A percentile compares a stretch with the other conserved stretches of the same genome.
Evolutionary conservation across 2,888 invertebrate species (phyloP).

Genomic region (Machimus atricapillus): DNA sequence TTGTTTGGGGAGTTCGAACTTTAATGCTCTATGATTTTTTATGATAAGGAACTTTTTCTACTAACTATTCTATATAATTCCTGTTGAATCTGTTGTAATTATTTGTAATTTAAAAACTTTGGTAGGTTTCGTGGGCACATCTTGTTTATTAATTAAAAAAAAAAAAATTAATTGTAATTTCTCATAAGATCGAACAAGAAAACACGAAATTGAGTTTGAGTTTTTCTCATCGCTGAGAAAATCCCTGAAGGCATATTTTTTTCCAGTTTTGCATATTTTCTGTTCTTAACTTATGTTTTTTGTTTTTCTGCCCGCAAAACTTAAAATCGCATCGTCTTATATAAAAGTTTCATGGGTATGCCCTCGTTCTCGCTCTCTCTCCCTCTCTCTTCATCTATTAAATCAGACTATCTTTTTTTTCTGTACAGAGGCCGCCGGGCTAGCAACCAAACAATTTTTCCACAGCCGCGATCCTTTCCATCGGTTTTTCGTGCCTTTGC

Average conservation of each 20-base stretch:
- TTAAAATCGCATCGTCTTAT: background rate
- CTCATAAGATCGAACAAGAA: too few species aligned
- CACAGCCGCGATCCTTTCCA: background rate
- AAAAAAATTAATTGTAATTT: too few species aligned
- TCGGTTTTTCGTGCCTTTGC: slow-evolving; percentile 3
- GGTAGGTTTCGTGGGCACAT: too few species aligned
- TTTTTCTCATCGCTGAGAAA: background rate
- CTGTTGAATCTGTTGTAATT: too few species aligned
- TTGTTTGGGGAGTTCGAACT: too few species aligned
- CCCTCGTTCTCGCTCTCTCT: background rate
- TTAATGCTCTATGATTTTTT: too few species aligned
- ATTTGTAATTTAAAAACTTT: too few species aligned
- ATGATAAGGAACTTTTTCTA: too few species aligned
- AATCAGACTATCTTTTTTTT: background rate
- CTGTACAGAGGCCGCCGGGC: too few species aligned
- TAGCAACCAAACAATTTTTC: background rate
- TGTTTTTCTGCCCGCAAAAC: background rate
- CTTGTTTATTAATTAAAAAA: too few species aligned
- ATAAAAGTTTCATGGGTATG: background rate
- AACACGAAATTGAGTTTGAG: background rate
- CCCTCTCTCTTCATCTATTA: background rate
- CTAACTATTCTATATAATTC: too few species aligned
- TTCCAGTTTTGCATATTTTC: background rate
- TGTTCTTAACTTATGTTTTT: background rate
- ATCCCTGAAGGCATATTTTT: background rate